Percentiles rank a stretch among this genome's conserved stretches.
Conservation (phyloP, 2,113 vertebrate species). For the Urocynchramus pylzowi region DNA sequence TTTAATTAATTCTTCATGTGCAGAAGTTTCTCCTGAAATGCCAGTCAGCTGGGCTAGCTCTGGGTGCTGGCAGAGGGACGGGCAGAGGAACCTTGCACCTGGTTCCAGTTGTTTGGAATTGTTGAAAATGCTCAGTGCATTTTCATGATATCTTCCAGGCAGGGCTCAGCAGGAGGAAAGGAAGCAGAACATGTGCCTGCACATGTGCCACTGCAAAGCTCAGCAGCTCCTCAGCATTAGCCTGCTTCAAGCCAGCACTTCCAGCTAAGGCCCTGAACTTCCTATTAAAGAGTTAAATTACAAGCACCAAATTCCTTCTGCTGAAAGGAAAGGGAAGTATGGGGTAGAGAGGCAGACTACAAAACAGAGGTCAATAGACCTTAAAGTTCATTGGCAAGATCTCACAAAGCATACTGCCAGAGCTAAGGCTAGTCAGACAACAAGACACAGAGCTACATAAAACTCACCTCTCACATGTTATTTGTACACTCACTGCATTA, state of each 20-base stretch:
- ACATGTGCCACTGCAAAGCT: neutral
- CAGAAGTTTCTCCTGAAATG: neutral
- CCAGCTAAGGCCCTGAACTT: neutral
- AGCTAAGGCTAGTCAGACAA: neutral
- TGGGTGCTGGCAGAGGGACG: rapidly evolving
- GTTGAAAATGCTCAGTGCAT: neutral
- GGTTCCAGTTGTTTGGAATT: neutral
- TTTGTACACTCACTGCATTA: neutral
- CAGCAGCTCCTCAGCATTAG: neutral
- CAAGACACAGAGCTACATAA: neutral
- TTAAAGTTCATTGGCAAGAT: neutral
- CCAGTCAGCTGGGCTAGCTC: neutral
- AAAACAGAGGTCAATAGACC: neutral
- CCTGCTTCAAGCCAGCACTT: neutral
- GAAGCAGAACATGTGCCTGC: neutral
- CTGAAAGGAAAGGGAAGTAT: neutral
- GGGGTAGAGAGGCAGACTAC: neutral
- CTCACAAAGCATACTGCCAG: neutral
- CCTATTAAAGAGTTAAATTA: neutral
- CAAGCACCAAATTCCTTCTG: neutral
- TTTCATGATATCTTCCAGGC: neutral
- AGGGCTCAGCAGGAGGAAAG: neutral
- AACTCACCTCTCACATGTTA: neutral
- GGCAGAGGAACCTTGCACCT: neutral
- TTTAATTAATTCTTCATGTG: neutral